Evolutionary conservation across 2,888 invertebrate species (phyloP).

Genomic region (Drosophila nigricruria): DNA sequence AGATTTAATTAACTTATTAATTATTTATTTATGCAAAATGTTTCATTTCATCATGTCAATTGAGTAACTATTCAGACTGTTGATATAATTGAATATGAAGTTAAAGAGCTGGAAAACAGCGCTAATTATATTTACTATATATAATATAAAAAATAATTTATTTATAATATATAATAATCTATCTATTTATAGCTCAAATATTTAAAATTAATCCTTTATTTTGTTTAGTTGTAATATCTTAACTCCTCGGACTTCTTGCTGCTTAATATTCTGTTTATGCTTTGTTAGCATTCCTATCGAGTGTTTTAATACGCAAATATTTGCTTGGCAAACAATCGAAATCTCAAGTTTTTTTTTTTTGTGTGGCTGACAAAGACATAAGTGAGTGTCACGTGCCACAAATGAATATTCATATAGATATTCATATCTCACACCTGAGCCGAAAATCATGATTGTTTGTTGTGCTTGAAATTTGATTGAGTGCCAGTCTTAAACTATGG

Average conservation of each 20-base stretch:
- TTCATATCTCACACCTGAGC: conserved; percentile 22
- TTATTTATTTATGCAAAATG: neutral
- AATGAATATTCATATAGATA: conserved; percentile 33
- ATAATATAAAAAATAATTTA: neutral
- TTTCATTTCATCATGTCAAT: neutral
- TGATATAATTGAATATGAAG: neutral
- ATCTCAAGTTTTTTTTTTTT: conserved; percentile 12
- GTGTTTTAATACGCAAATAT: conserved; percentile 23
- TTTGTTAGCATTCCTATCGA: conserved; percentile 17
- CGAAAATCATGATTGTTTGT: conserved; percentile 34
- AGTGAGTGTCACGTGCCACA: conserved; percentile 1
- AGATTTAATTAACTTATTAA: conserved; percentile 1
- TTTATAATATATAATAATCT: neutral
- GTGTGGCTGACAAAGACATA: too few relatives aligned
- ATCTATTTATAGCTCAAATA: neutral
- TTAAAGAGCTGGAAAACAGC: neutral
- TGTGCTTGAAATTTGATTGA: conserved; percentile 43
- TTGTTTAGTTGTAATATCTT: neutral
- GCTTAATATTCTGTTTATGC: neutral
- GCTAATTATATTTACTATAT: neutral
- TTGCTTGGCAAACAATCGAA: conserved; percentile 14
- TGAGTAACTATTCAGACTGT: neutral
- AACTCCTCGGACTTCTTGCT: neutral
- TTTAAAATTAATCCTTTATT: neutral
- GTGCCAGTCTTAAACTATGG: conserved; percentile 33